Evolutionary conservation across 2,888 invertebrate genomes (phyloP), one percentile per base, ranked within the genome.

Genomic region (Andrena fulva): DNA sequence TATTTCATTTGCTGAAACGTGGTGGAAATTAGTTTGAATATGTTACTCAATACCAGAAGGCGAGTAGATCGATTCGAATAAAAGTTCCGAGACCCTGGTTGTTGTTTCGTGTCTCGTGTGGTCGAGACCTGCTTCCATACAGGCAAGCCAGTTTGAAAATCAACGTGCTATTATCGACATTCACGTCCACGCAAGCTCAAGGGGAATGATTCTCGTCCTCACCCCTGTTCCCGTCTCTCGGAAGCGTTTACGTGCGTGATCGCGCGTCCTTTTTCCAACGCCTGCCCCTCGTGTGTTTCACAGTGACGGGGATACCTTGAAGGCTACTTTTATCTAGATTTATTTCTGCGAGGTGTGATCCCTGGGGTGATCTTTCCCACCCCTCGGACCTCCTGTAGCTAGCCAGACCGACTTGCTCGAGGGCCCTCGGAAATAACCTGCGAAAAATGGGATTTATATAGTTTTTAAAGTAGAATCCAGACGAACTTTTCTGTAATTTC

Each of bases 101-200:
- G 20, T 20, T 27, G 8, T 62, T 48, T 35, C 64, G 16, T n/a
- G 56, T 68, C 74, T 68, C 56, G 69, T 33, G 73, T 72, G 72
- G 79, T 81, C 48, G 72, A 63, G 71, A 56, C 69, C 88, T 42
- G 42, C 89, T 88, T 73, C 80, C 82, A 82, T 64, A 71, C 75
- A 85, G 77, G 85, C 80, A 85, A 87, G 85, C 84, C 75, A 79
- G 75, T 84, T 16, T 76, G 86, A 87, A 86, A 85, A 86, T 75
- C 76, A 69, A 68, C 68, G 78, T 66, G 80, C 87, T 85, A 84
- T 84, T 86, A 87, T 86, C 87, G 86, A 85, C 74, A 74, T 75
- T 76, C 74, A 42, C 52, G 67, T 75, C 52, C 69, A 76, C 74
- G 76, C 71, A 52, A 79, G 56, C 68, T 50, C 60, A 27, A 54